Conservation (phyloP, 2,888 invertebrate species). For the Brachypalpus laphriformis region DNA sequence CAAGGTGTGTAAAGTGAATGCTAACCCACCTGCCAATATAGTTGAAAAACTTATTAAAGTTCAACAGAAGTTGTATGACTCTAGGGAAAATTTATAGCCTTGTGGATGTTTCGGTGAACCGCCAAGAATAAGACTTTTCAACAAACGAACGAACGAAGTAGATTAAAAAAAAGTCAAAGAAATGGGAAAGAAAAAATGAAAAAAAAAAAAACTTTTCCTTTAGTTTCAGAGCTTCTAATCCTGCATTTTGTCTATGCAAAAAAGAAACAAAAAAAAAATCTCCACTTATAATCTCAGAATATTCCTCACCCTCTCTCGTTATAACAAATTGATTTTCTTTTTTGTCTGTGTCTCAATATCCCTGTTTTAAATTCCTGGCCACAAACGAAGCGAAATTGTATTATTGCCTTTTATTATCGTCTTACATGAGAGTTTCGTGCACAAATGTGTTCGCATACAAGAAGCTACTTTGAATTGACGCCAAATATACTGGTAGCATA, state of each 20-base stretch:
- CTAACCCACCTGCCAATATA: slow-evolving; percentile 2
- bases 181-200: slow-evolving; percentile 9
- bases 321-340: slow-evolving; percentile 68
- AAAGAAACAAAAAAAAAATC: slow-evolving; percentile 10
- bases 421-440: slow-evolving; percentile 32
- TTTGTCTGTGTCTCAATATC: slow-evolving; percentile 32
- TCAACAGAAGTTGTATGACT: background rate
- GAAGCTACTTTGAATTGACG: slow-evolving; percentile 68
- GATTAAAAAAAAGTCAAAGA: slow-evolving; percentile 59
- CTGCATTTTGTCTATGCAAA: slow-evolving; percentile 40
- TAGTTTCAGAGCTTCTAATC: slow-evolving; percentile 19
- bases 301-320: slow-evolving; percentile 52
- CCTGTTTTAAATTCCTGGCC: slow-evolving; percentile 68
- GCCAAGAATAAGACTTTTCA: slow-evolving; percentile 44
- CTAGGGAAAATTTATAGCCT: slow-evolving; percentile 46
- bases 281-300: slow-evolving; percentile 36
- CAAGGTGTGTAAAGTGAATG: background rate
- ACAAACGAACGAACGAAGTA: slow-evolving; percentile 20
- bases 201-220: slow-evolving; percentile 25
- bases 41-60: slow-evolving; percentile 27
- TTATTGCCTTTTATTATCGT: slow-evolving; percentile 68
- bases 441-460: slow-evolving; percentile 61
- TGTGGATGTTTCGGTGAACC: slow-evolving; percentile 39
- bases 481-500: slow-evolving; percentile 54
- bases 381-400: slow-evolving; percentile 63